phyloP scores from a whole-genome alignment of 2,797 vertebrate genomes.

The Arvicola amphibius region DNA sequence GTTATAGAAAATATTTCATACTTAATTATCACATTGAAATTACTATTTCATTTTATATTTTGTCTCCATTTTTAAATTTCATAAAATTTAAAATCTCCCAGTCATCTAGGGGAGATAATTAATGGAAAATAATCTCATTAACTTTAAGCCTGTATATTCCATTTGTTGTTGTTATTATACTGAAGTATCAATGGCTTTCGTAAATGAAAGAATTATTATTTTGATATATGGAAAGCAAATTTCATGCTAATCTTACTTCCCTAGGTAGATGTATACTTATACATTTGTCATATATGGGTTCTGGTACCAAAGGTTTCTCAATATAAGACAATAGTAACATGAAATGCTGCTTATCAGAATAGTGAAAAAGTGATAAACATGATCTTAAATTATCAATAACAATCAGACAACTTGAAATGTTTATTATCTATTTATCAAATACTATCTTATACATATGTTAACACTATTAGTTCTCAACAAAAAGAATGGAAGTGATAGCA shows the following conservation, averaged over 20 bases:
- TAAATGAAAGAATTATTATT: background rate
- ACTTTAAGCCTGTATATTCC: background rate
- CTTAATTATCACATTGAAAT: background rate
- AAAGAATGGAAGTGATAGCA: background rate
- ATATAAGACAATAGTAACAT: background rate
- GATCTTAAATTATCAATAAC: background rate
- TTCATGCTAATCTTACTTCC: background rate
- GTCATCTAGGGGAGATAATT: background rate
- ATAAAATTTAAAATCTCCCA: background rate
- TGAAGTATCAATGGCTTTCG: background rate
- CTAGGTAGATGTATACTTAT: background rate
- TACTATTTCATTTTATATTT: background rate
- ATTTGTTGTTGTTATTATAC: background rate
- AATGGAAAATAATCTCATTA: background rate
- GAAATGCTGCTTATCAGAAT: background rate
- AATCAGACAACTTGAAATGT: background rate
- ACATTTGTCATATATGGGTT: background rate
- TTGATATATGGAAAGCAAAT: background rate
- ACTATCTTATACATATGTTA: background rate
- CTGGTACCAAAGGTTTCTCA: background rate
- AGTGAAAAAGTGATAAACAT: background rate
- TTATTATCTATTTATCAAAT: background rate
- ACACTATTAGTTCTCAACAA: constrained; percentile 21
- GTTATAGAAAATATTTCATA: background rate
- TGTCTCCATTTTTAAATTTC: background rate